Evolutionary conservation across 2,888 invertebrate species (phyloP), one percentile per base, ranked within the genome.

Genomic region (Poecilus cupreus): DNA sequence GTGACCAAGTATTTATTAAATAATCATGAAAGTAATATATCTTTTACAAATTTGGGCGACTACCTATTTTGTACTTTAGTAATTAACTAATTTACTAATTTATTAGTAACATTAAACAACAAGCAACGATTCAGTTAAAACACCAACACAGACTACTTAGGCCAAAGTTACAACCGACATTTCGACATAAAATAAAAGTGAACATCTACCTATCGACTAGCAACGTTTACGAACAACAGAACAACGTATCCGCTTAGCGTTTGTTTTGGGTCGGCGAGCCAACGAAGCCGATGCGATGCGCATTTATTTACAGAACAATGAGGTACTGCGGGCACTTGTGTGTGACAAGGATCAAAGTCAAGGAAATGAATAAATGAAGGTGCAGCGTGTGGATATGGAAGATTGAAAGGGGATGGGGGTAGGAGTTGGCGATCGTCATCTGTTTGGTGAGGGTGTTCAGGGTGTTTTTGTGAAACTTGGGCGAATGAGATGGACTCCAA

Each of bases 311-410:
- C 90, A 92, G 90, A 87, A 92, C 91, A 89, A 93, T 90, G 86
- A 93, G 90, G 86, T 92, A 92, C 86, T 93, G 93, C 83, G 93
- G 93, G 87, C 93, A 93, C 89, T 92, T 92, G 89, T 93, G 93
- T 83, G 93, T 93, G 87, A 93, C 91, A 70, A 93, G 90, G 87
- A 93, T 90, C 90, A 93, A 91, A 83, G 93, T 93, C 85, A 93
- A 91, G 82, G 93, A 93, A 86, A 93, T 92, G 86, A 93, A 91
- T 83, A 93, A 87, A 89, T 93, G 93, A 83, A 93, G 88, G 87
- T 93, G 93, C 87, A 93, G 91, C 83, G 93, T 92, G 85, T 93
- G 92, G 88, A 93, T 91, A 86, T 92, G 92, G 89, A 92, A 92
- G 82, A 89, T 86, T 76, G 88, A 88, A 85, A 87, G 85, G 2